Evolutionary conservation across 2,113 vertebrate genomes (phyloP), one percentile per base, ranked within the genome.

Genomic region (Syrmaticus mikado): DNA sequence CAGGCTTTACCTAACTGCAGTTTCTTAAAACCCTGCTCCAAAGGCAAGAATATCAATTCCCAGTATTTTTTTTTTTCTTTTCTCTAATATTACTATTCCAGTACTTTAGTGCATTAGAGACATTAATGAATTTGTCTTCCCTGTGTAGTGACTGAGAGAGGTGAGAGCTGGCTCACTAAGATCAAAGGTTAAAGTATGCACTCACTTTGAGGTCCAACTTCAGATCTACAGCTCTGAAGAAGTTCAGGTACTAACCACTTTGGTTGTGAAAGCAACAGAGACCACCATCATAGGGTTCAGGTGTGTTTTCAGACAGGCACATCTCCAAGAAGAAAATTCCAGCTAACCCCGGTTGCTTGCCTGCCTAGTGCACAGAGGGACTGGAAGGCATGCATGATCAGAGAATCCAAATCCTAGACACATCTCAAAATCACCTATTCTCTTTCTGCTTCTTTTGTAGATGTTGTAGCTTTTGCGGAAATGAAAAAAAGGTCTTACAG

Each of bases 201-300:
- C 32, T 66, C 6, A 38, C 5, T 84, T 82, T 46, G 34, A 45
- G 50, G 38, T 25, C 88, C 21, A 50, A 3, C 14, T 81, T 81
- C 41, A 46, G n/a, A 62, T 1, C 15, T 58, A 30, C 0, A 0
- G 2, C 55, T 72, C 32, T 60, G 58, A 36, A 60, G 21, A 36
- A 34, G 34, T 91, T 80, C 32, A 66, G 61, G 28, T 58, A 15
- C 22, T 70, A 61, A 20, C 24, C 50, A 36, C 4, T 80, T 57
- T 28, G 22, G 20, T 65, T 43, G 11, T 40, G 65, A 85, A 76
- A 61, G 14, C 28, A 68, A 73, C 20, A 73, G 72, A 87, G 27
- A 15, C 27, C 4, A 8, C 13, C 25, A 87, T 6, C 2, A 10
- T 22, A 55, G 28, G 41, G 12, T 43, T 79, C 58, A 72, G 46